Conservation (phyloP, 2,797 vertebrate genomes). For the Chiloscyllium punctatum region DNA sequence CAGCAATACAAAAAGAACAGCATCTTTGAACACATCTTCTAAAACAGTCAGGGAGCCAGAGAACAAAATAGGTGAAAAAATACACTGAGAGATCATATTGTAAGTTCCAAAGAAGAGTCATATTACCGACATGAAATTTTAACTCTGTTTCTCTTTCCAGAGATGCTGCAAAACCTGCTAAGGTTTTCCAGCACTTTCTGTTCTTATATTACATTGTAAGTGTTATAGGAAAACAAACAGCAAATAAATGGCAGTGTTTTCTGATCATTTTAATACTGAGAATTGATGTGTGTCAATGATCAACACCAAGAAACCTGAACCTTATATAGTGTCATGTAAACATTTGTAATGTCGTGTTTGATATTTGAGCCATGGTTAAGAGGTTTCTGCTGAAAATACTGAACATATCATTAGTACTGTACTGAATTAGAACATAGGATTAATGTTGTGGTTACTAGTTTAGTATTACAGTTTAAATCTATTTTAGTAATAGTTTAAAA, state of each 20-base stretch:
- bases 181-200: no score
- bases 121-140: no score
- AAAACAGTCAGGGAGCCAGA: not conserved
- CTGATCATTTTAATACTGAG: not conserved
- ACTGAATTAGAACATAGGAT: not conserved
- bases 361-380: not conserved
- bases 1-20: not conserved
- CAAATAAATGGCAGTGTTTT: not conserved
- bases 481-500: conserved; percentile 7
- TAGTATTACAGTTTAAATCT: not conserved
- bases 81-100: not conserved
- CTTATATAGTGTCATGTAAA: not conserved
- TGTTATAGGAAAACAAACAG: not conserved
- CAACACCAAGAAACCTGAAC: not conserved
- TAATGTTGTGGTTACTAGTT: not conserved
- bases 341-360: not conserved
- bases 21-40: not conserved
- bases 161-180: no score
- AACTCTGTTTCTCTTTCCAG: no score
- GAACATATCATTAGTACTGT: not conserved
- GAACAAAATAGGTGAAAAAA: not conserved
- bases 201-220: not conserved
- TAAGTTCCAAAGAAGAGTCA: not conserved
- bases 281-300: not conserved
- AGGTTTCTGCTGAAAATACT: not conserved